Conservation (phyloP, 2,888 invertebrate species). For the Hyposoter dolosus region DNA sequence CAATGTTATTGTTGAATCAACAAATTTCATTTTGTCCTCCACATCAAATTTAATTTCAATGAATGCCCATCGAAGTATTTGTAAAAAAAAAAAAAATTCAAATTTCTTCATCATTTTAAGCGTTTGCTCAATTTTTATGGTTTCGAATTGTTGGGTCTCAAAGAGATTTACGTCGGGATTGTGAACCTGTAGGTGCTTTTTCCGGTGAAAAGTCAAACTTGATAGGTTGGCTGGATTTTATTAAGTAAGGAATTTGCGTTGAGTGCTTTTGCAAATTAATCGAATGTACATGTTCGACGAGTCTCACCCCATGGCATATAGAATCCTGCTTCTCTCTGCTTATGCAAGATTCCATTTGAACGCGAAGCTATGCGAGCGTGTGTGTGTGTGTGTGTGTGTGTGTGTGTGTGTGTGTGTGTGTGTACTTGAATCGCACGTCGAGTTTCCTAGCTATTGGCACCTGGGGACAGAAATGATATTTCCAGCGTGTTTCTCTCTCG, state of each 20-base stretch:
- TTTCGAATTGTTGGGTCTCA: background rate
- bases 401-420: background rate
- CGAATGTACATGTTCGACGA: slow-evolving; percentile 45
- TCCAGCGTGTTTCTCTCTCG: slow-evolving; percentile 43
- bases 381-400: background rate
- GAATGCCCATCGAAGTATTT: no score
- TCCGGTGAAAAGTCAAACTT: slow-evolving; percentile 10
- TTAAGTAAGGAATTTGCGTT: slow-evolving; percentile 32
- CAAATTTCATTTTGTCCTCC: no score
- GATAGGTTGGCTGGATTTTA: slow-evolving; percentile 5
- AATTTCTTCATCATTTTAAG: background rate
- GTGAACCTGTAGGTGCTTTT: slow-evolving; percentile 10
- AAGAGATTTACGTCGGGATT: background rate
- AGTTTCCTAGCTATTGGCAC: slow-evolving; percentile 9
- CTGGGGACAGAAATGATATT: slow-evolving; percentile 35
- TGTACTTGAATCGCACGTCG: slow-evolving; percentile 7
- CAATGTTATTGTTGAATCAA: no score
- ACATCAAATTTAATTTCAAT: no score
- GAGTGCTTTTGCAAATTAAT: slow-evolving; percentile 53
- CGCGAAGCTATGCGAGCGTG: background rate
- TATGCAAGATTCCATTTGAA: slow-evolving; percentile 3
- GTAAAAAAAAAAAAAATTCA: no score
- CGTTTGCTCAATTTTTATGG: background rate
- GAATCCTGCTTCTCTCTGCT: slow-evolving; percentile 31
- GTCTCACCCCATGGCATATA: slow-evolving; percentile 17